Percentiles rank a stretch among this genome's conserved stretches.
phyloP scores from a whole-genome alignment of 2,888 invertebrate species.

The Seira sanloemensis region DNA sequence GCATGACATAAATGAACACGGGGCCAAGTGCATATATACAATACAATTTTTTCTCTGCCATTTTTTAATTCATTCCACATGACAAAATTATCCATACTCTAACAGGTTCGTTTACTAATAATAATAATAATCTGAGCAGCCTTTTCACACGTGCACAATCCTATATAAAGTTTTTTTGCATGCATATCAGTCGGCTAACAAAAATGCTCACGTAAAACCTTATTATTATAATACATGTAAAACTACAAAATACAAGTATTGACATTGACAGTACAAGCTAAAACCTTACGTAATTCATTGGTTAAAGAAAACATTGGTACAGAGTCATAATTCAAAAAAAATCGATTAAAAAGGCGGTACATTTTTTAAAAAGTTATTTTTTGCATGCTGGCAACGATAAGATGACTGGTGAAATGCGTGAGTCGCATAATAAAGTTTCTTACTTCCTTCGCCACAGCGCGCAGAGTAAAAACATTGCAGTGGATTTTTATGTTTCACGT shows the following conservation, averaged over 20 bases:
- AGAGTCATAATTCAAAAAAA: neutral
- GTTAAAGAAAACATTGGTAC: neutral
- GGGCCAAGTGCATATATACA: neutral
- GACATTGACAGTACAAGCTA: neutral
- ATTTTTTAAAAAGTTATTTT: neutral
- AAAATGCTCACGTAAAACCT: too few species aligned
- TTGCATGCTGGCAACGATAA: neutral
- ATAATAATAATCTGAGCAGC: too few species aligned
- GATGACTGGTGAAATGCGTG: neutral
- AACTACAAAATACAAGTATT: neutral
- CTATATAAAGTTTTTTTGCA: neutral
- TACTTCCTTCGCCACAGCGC: too few species aligned
- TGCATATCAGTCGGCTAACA: neutral
- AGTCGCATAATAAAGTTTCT: too few species aligned
- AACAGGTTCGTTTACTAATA: too few species aligned
- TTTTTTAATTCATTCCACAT: too few species aligned
- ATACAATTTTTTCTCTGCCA: neutral
- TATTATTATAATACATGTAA: neutral
- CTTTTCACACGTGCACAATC: too few species aligned
- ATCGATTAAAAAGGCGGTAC: neutral
- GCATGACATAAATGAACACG: neutral
- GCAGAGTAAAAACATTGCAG: too few species aligned
- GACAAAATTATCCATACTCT: too few species aligned
- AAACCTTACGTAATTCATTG: neutral
- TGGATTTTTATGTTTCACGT: conserved; percentile 13